These are phyloP conservation scores for Festucalex cinctus DNA, from an alignment of 2,113 vertebrate genomes.

Conservation along the genomic window DNA sequence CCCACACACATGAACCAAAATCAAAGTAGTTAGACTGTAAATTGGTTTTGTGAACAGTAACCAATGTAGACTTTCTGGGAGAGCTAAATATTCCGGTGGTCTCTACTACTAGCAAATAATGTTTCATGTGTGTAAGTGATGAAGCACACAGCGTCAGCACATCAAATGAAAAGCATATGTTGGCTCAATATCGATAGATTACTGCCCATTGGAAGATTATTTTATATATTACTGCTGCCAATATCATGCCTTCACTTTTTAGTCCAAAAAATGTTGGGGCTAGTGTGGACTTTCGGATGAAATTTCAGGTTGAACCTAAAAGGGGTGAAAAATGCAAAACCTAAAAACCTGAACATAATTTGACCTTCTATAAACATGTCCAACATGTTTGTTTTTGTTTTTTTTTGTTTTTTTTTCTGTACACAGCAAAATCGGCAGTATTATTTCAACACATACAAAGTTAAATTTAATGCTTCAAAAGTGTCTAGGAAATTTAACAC, in stretches of 20 bases:
- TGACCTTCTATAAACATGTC: too few species aligned
- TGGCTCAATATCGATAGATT: slow-evolving; percentile 6
- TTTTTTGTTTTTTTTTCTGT: too few species aligned
- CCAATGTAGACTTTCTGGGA: neutral
- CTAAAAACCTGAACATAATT: too few species aligned
- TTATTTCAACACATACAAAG: too few species aligned
- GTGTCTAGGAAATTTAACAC: too few species aligned
- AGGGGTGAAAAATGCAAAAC: neutral
- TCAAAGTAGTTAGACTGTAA: neutral
- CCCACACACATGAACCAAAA: neutral
- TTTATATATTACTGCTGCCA: neutral
- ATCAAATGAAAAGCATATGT: slow-evolving; percentile 70
- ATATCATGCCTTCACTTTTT: neutral
- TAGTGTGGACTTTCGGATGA: neutral
- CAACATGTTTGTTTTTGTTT: too few species aligned
- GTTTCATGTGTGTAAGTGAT: slow-evolving; percentile 59
- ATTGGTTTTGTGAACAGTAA: neutral
- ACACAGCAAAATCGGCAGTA: too few species aligned
- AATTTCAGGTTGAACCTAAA: neutral
- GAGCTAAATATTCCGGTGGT: neutral
- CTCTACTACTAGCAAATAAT: slow-evolving; percentile 29
- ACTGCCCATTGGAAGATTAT: neutral
- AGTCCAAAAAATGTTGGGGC: neutral
- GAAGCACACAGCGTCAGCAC: slow-evolving; percentile 30
- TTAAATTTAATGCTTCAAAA: too few species aligned